Evolutionary conservation across 2,797 vertebrate species (phyloP).

Genomic region (Crenichthys baileyi): DNA sequence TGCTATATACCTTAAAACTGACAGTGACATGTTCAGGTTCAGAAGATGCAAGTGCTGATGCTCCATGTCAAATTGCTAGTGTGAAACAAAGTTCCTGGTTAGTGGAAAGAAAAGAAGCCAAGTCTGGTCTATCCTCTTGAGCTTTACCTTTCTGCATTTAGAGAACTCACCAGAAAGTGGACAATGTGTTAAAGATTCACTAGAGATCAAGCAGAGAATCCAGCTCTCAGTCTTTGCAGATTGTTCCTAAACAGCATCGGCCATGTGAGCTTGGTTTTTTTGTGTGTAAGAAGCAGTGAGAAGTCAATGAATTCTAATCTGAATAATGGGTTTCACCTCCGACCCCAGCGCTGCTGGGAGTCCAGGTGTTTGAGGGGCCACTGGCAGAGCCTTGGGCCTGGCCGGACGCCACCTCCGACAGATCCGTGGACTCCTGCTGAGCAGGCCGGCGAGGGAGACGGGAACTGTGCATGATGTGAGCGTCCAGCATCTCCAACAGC

Average conservation of each 20-base stretch:
- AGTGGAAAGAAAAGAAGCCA: constrained; percentile 23
- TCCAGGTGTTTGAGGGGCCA: constrained; percentile 49
- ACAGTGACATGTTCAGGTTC: not conserved
- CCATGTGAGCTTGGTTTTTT: not conserved
- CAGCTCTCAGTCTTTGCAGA: constrained; percentile 6
- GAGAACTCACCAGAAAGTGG: constrained; percentile 14
- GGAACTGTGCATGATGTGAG: constrained; percentile 89
- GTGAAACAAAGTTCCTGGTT: not conserved
- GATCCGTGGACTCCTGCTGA: constrained; percentile 36
- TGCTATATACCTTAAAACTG: not conserved
- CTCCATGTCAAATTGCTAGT: not conserved
- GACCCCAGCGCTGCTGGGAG: constrained; percentile 34
- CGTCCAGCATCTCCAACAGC: constrained; percentile 96
- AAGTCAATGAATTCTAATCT: constrained; percentile 10
- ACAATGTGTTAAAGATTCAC: constrained; percentile 23
- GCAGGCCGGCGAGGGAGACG: constrained; percentile 71
- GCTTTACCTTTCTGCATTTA: not conserved
- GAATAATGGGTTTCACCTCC: constrained; percentile 38
- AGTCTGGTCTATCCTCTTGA: constrained; percentile 1
- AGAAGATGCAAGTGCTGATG: not conserved
- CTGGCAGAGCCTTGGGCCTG: constrained; percentile 10
- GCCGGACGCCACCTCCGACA: constrained; percentile 15
- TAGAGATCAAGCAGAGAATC: constrained; percentile 14
- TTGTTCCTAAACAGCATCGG: constrained; percentile 17
- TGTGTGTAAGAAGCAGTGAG: constrained; percentile 18